Conservation (phyloP, 30 jellyfish, hydroid and myxozoan genomes). For the Aurelia aurita region DNA sequence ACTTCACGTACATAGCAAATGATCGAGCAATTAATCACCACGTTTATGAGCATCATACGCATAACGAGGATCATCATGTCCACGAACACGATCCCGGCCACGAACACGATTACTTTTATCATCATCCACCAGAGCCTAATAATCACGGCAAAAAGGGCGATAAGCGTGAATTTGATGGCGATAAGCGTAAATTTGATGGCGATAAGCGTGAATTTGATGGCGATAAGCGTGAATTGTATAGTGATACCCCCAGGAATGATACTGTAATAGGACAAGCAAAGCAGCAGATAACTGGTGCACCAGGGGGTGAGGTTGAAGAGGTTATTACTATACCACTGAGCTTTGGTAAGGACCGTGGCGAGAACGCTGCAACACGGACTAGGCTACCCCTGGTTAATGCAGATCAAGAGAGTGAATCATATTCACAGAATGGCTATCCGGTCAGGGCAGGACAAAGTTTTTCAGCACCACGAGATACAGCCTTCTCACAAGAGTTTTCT, state of each 20-base stretch:
- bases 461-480: too few relatives aligned
- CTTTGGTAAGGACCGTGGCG: not conserved
- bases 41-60: slow-evolving; percentile 61
- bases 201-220: slow-evolving; percentile 16
- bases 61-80: slow-evolving; percentile 57
- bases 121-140: slow-evolving; percentile 73
- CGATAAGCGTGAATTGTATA: not conserved
- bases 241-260: slow-evolving; percentile 15
- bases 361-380: not conserved
- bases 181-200: not conserved
- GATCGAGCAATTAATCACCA: slow-evolving; percentile 84
- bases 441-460: too few relatives aligned
- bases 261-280: slow-evolving; percentile 42
- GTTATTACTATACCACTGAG: slow-evolving; percentile 36
- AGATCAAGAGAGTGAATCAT: not conserved
- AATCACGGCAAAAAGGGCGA: slow-evolving; percentile 62
- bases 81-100: slow-evolving; percentile 79
- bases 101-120: slow-evolving; percentile 63
- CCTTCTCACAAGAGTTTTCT: too few relatives aligned
- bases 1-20: slow-evolving; percentile 86
- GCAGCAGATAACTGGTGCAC: slow-evolving; percentile 30
- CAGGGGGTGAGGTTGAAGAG: not conserved
- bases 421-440: not conserved
- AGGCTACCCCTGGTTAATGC: too few relatives aligned
- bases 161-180: slow-evolving; percentile 2